phyloP scores from a whole-genome alignment of 2,113 vertebrate genomes.

The Brachyistius frenatus region DNA sequence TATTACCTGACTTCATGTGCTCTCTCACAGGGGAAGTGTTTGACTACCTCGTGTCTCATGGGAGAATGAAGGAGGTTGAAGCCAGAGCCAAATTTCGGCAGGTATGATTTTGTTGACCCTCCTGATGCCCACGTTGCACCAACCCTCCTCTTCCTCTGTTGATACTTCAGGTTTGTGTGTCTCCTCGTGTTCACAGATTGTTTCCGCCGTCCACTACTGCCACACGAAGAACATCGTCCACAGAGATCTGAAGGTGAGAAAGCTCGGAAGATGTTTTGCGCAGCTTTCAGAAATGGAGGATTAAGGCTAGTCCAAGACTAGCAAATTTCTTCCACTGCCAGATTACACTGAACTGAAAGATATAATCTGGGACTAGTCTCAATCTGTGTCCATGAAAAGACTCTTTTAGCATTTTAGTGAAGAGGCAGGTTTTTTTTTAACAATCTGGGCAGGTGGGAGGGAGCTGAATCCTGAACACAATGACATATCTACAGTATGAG shows the following conservation, averaged over 20 bases:
- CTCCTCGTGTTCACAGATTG: conserved; percentile 85
- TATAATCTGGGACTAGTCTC: conserved; percentile 67
- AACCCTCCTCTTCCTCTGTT: background rate
- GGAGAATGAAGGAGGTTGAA: conserved; percentile 97
- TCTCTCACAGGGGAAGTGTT: conserved; percentile 86
- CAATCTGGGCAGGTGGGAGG: conserved; percentile 3
- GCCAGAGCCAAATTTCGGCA: conserved; percentile 90
- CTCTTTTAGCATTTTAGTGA: conserved; percentile 36
- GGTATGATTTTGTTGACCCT: conserved; percentile 52
- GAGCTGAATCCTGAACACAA: conserved; percentile 17
- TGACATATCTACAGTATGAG: conserved; percentile 53
- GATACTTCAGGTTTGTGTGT: background rate
- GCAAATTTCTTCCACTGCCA: conserved; percentile 45
- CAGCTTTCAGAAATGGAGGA: conserved; percentile 28
- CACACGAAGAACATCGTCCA: conserved; percentile 97
- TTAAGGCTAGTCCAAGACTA: conserved; percentile 57
- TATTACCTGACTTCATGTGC: background rate
- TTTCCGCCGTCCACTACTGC: conserved; percentile 95
- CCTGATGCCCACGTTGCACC: background rate
- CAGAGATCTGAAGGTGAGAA: conserved; percentile 92
- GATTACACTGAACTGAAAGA: conserved; percentile 58
- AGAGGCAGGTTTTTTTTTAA: conserved; percentile 11
- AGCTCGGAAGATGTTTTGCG: conserved; percentile 25
- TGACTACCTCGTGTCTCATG: conserved; percentile 96
- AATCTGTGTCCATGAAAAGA: conserved; percentile 61